phyloP scores from a whole-genome alignment of 2,113 vertebrate species.

The Labeo rohita region DNA sequence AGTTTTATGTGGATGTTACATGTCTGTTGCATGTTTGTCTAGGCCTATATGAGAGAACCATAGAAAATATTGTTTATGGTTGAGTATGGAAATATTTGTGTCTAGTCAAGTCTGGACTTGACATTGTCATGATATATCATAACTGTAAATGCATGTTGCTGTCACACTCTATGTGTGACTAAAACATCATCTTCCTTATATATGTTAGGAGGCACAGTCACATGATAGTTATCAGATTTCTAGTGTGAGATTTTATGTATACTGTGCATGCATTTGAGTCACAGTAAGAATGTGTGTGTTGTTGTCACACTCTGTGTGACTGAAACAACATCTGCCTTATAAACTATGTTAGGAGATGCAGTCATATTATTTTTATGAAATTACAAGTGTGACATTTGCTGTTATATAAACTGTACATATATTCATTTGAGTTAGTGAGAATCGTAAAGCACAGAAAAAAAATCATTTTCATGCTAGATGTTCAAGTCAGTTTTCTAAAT shows the following conservation, averaged over 20 bases:
- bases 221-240: background rate
- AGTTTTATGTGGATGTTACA: too few relatives aligned
- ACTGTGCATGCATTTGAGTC: background rate
- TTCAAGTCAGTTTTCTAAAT: background rate
- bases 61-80: background rate
- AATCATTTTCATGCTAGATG: background rate
- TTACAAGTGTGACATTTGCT: background rate
- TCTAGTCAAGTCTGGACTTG: background rate
- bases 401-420: background rate
- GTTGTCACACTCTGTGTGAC: conserved; percentile 20
- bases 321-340: conserved; percentile 36
- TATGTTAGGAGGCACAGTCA: conserved; percentile 50
- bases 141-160: conserved; percentile 16
- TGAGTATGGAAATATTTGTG: background rate
- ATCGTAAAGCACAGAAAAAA: background rate
- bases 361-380: conserved; percentile 31
- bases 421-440: background rate
- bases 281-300: background rate
- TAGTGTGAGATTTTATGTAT: conserved; percentile 12
- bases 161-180: background rate
- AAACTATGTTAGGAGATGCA: conserved; percentile 37
- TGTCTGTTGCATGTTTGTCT: background rate
- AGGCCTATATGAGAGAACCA: too few relatives aligned
- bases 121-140: background rate
- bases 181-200: conserved; percentile 45